Conservation (phyloP, 2,113 vertebrate species). For the Tetraodon nigroviridis region DNA sequence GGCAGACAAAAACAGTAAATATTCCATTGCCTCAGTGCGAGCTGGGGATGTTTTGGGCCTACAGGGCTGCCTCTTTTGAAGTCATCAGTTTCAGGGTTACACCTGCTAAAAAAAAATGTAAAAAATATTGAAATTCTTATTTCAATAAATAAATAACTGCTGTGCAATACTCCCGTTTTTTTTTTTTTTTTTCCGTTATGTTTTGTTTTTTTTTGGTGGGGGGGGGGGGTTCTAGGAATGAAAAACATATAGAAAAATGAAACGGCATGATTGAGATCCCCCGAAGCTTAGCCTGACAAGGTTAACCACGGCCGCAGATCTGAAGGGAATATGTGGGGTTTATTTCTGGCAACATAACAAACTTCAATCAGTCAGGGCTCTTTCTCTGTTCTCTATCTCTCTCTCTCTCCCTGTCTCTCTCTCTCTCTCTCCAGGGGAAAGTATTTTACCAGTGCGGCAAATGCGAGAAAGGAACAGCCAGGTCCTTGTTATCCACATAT, state of each 20-base stretch:
- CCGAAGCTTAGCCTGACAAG: slow-evolving; percentile 41
- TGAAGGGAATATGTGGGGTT: slow-evolving; percentile 33
- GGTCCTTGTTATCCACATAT: too few species aligned
- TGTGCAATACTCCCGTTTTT: slow-evolving; percentile 14
- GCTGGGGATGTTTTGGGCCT: slow-evolving; percentile 40
- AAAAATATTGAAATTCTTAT: slow-evolving; percentile 46
- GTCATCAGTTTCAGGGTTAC: slow-evolving; percentile 47
- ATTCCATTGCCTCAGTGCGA: slow-evolving; percentile 7
- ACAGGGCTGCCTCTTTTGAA: slow-evolving; percentile 48
- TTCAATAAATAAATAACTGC: slow-evolving; percentile 25
- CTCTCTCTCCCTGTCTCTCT: too few species aligned
- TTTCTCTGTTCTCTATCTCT: slow-evolving; percentile 5
- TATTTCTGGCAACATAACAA: slow-evolving; percentile 44
- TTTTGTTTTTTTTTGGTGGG: too few species aligned
- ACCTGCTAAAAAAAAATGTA: slow-evolving; percentile 50
- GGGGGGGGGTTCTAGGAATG: not conserved
- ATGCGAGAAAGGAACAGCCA: not conserved
- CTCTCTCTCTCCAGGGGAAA: not conserved
- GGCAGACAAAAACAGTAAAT: slow-evolving; percentile 45
- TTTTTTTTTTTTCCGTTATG: slow-evolving; percentile 17
- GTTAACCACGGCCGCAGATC: slow-evolving; percentile 42
- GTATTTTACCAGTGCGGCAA: slow-evolving; percentile 10
- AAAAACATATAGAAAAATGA: slow-evolving; percentile 44
- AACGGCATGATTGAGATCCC: slow-evolving; percentile 36
- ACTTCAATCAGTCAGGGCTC: slow-evolving; percentile 48